Percentiles rank a stretch among this genome's conserved stretches.
These are phyloP conservation scores for Glaucopsyche alexis DNA, from an alignment of 2,888 invertebrate species.

Conservation along the genomic window DNA sequence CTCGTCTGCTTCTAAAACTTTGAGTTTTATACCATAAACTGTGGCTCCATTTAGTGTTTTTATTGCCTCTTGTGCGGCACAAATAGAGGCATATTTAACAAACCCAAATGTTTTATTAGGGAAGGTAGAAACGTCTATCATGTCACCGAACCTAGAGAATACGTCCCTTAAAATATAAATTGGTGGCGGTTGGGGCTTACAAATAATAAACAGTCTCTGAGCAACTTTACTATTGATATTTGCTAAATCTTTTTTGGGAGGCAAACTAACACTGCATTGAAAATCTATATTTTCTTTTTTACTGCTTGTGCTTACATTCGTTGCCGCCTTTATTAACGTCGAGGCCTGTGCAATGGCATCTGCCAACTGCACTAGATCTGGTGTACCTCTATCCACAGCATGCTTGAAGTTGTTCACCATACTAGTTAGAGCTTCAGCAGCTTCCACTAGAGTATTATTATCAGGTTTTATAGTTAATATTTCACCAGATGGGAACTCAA, in stretches of 20 bases:
- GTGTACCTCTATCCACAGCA: conserved; percentile 55
- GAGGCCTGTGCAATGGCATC: conserved; percentile 90
- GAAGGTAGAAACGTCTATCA: conserved; percentile 93
- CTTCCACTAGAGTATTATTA: conserved; percentile 61
- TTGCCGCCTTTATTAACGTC: conserved; percentile 85
- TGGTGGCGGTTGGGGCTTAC: conserved; percentile 85
- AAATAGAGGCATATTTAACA: conserved; percentile 90
- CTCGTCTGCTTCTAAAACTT: conserved; percentile 94
- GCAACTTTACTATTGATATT: conserved; percentile 81
- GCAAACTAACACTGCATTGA: conserved; percentile 84
- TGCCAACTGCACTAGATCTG: conserved; percentile 83
- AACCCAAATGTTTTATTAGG: conserved; percentile 96
- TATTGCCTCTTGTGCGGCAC: conserved; percentile 89
- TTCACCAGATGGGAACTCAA: conserved; percentile 95
- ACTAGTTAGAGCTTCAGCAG: conserved; percentile 59
- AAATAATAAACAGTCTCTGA: conserved; percentile 85
- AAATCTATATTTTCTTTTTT: conserved; percentile 44
- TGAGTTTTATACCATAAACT: conserved; percentile 88
- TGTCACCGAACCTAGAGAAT: conserved; percentile 93
- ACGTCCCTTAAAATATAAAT: conserved; percentile 88
- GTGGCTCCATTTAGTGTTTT: conserved; percentile 87
- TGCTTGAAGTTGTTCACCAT: conserved; percentile 67
- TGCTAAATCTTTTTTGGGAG: conserved; percentile 85
- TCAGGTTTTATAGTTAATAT: conserved; percentile 87
- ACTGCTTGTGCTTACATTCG: conserved; percentile 47